Evolutionary conservation across 2,797 vertebrate species (phyloP), one percentile per base, ranked within the genome.

Genomic region (Mus minutoides): DNA sequence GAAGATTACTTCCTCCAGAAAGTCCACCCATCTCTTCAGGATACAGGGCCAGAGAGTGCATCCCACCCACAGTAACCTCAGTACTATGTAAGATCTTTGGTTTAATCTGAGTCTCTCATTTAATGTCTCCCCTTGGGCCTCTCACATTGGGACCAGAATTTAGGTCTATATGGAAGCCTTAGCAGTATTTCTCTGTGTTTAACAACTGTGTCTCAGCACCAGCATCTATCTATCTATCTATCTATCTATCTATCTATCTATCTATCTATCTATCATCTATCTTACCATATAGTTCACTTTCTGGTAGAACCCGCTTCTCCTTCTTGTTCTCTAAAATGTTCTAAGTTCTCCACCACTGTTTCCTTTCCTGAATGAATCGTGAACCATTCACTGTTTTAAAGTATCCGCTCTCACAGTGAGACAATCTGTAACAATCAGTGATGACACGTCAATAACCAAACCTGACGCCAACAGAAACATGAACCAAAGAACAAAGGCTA

Each of bases 1-100:
- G 86, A 76, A 77, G 49, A 69, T 49, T 26, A 14, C 46, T 93
- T 96, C 67, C 26, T 96, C 16, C 31, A 86, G 78, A 69, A 91
- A 67, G 73, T 84, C 37, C 37, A 21, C 85, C 49, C 37, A 9
- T 79, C 92, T 84, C 77, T 67, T 54, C 69, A 90, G 40, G 69
- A 84, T 54, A 62, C 62, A 22, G 46, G 22, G 2, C 14, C 29
- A 46, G 80, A 9, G 0, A 1, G 11, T 69, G 17, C 82, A 71
- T n/a, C 16, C 79, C 31, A 75, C 54, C 24, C 37, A 29, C 24
- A 43, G n/a, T 40, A 54, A 92, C 54, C 88, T 58, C 21, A 60
- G 49, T 22, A 49, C 19, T 13, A 26, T 31, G 54, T 16, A 52
- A 58, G 14, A 31, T 22, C 34, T 75, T 83, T 34, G 46, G 10